phyloP scores from a whole-genome alignment of 1,140 invertebrate species.

The Hirudo medicinalis region DNA sequence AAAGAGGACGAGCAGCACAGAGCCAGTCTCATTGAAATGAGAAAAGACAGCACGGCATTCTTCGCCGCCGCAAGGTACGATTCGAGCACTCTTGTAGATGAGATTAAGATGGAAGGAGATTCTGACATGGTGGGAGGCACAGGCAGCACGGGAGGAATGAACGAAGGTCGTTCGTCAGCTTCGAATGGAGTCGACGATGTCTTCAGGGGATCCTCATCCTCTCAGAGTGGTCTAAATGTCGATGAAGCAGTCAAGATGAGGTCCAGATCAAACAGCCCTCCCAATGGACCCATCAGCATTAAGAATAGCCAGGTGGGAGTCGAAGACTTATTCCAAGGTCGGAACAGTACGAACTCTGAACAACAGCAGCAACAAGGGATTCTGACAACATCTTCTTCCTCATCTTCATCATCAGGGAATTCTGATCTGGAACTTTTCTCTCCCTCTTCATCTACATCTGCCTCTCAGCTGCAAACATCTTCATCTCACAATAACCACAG shows the following conservation, averaged over 20 bases:
- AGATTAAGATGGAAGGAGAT: constrained; percentile 9
- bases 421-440: constrained; percentile 6
- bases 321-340: not conserved
- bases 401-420: not conserved
- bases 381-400: not conserved
- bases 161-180: not conserved
- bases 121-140: not conserved
- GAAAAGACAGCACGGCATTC: constrained; percentile 3
- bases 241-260: not conserved
- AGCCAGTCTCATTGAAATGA: not conserved
- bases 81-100: not conserved
- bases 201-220: not conserved
- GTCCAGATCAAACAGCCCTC: constrained; percentile 2
- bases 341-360: not conserved
- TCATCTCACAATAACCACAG: not conserved
- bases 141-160: not conserved
- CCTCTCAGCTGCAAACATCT: not conserved
- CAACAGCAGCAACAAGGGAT: not conserved
- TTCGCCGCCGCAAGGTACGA: constrained; percentile 3
- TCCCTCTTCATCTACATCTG: constrained; percentile 1
- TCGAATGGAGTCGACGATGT: not conserved
- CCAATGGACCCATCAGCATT: not conserved
- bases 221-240: not conserved
- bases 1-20: constrained; percentile 12
- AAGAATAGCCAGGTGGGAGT: not conserved